These are phyloP conservation scores for Oxyura jamaicensis DNA, from an alignment of 2,113 vertebrate genomes.

Conservation along the genomic window DNA sequence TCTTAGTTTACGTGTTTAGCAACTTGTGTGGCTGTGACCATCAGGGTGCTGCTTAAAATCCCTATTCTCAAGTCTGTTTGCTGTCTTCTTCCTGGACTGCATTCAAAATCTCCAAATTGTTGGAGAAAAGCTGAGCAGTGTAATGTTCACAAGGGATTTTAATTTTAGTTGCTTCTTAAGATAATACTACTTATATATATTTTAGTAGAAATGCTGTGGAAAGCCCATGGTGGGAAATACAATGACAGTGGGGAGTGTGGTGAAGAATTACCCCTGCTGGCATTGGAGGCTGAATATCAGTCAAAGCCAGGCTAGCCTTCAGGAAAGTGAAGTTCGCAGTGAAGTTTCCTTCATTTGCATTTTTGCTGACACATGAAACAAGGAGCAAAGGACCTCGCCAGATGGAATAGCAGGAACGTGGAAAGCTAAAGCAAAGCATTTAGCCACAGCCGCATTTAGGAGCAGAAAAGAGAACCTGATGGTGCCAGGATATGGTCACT, in stretches of 20 bases:
- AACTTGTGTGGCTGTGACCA: not conserved
- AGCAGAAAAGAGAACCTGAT: not conserved
- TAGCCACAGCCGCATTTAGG: not conserved
- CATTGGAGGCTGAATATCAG: not conserved
- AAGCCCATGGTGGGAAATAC: not conserved
- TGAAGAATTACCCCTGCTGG: not conserved
- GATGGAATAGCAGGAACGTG: not conserved
- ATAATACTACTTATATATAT: not conserved
- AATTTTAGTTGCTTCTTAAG: not conserved
- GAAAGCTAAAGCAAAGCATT: not conserved
- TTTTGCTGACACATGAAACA: not conserved
- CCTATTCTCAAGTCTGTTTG: not conserved
- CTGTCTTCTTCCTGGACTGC: not conserved
- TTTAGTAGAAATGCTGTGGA: not conserved
- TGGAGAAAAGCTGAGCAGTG: not conserved
- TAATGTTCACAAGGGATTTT: not conserved
- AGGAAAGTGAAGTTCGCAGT: not conserved
- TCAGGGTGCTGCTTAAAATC: not conserved
- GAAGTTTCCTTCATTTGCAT: not conserved
- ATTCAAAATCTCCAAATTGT: not conserved
- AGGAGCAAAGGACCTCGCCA: not conserved
- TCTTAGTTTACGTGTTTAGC: not conserved
- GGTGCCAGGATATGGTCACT: not conserved
- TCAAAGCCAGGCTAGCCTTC: not conserved
- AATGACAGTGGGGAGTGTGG: fast-evolving